Evolutionary conservation across 1,140 invertebrate genomes (phyloP), one percentile per base, ranked within the genome.

Genomic region (Oryzaephilus surinamensis): DNA sequence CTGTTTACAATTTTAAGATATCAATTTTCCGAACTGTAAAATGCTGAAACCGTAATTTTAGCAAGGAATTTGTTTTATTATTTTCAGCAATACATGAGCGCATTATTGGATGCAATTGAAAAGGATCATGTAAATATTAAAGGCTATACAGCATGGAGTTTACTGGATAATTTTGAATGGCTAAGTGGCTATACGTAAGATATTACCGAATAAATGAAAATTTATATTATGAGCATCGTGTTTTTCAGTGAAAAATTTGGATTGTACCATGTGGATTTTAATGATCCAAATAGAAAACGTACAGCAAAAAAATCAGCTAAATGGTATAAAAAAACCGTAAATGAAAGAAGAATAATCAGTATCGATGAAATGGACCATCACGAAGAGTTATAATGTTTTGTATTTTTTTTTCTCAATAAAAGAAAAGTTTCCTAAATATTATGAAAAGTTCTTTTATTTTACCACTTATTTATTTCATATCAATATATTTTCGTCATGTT

Each of bases 111-210:
- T 43, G 78, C 81, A 0, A 70, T 84, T 5, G 44, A 66, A 10
- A 45, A 63, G 4, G 74, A 82, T 45, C 65, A 69, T 0, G 76
- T 74, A 20, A 70, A 77, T 20, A 70, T 87, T 0, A 55, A 63
- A 10, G 76, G 67, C 0, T 87, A 86, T 48, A 72, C 76, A 0
- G 63, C 71, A 28, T 87, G 84, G 83, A 79, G 76, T 40, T 52
- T 88, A 0, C 61, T 87, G 42, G 84, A 89, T 44, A 87, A 84
- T 58, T 85, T 84, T 55, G 83, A 88, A 60, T 88, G 84, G 84
- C 54, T 58, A 0, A 53, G 46, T 6, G 77, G 77, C 31, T 79
- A 71, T 40, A 67, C 57, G 76, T 80, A 58, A 75, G 70, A 69
- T 28, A 2, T 16, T 10, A 16, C 14, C 7, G 5, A 13, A 12